Percentiles rank a stretch among this genome's conserved stretches.
These are phyloP conservation scores for Ceratosolen fusciceps DNA, from an alignment of 1,140 invertebrate species.

Conservation along the genomic window DNA sequence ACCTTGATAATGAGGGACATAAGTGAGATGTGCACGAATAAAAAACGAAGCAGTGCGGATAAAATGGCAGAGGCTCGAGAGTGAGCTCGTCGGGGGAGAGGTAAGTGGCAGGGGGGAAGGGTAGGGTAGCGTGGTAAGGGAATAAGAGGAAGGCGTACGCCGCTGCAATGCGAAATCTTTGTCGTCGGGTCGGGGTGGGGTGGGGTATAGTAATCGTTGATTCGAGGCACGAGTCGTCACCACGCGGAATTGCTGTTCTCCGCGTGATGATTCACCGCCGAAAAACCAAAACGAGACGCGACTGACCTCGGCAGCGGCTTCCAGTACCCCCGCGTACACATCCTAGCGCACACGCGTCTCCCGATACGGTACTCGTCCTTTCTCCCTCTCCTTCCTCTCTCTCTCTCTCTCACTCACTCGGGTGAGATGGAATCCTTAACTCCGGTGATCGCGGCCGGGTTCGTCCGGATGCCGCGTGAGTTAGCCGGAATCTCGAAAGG, in stretches of 20 bases:
- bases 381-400: not conserved
- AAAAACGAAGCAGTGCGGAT: not conserved
- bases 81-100: not conserved
- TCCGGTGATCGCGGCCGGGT: too few relatives aligned
- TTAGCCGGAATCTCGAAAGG: not conserved
- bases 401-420: too few relatives aligned
- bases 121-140: not conserved
- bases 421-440: not conserved
- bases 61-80: not conserved
- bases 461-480: too few relatives aligned
- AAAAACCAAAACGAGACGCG: slow-evolving; percentile 39
- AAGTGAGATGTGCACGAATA: not conserved
- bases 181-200: too few relatives aligned
- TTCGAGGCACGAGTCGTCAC: slow-evolving; percentile 18
- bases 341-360: not conserved
- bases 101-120: not conserved
- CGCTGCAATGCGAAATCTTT: not conserved
- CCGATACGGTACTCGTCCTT: slow-evolving; percentile 14
- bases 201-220: too few relatives aligned
- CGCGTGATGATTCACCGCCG: slow-evolving; percentile 32
- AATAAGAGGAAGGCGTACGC: not conserved
- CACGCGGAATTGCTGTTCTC: not conserved
- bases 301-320: slow-evolving; percentile 6
- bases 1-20: too few relatives aligned
- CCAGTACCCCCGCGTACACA: not conserved